phyloP scores from a whole-genome alignment of 2,113 vertebrate genomes.

The Callaeas wilsoni region DNA sequence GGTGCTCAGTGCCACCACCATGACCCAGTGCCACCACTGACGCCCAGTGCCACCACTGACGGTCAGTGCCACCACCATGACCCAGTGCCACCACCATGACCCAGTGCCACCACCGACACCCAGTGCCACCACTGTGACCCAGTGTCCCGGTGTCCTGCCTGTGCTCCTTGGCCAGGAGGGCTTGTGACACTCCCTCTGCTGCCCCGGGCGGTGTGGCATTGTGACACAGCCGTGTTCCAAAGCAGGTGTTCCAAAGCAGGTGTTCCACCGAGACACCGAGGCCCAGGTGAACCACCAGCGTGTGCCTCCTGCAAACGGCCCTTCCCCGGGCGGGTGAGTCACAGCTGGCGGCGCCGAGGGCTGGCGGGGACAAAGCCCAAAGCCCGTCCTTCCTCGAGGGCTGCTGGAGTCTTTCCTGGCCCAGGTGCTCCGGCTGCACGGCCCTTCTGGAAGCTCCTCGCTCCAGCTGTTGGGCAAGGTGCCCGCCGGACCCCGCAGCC shows the following conservation, averaged over 20 bases:
- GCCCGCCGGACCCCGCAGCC: not conserved
- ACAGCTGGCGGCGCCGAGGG: not conserved
- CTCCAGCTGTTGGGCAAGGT: not conserved
- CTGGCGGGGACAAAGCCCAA: not conserved
- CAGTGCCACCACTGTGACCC: too few relatives aligned
- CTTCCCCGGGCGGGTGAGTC: not conserved
- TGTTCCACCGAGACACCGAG: not conserved
- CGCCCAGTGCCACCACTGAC: too few relatives aligned
- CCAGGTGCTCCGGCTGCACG: not conserved
- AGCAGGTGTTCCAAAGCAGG: too few relatives aligned
- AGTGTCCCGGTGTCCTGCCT: not conserved
- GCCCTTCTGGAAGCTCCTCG: not conserved
- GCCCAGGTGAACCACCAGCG: not conserved
- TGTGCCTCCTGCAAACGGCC: not conserved
- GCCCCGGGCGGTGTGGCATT: not conserved
- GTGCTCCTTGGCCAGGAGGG: not conserved
- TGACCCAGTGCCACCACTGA: too few relatives aligned
- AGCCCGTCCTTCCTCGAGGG: not conserved
- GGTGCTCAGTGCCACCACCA: too few relatives aligned
- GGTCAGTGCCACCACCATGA: too few relatives aligned
- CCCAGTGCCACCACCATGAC: too few relatives aligned
- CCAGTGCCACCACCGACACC: too few relatives aligned
- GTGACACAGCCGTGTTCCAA: not conserved
- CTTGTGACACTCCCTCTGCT: not conserved
- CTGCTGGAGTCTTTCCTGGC: not conserved